Evolutionary conservation across 2,888 invertebrate genomes (phyloP), one percentile per base, ranked within the genome.

Genomic region (Tachystola acroxantha): DNA sequence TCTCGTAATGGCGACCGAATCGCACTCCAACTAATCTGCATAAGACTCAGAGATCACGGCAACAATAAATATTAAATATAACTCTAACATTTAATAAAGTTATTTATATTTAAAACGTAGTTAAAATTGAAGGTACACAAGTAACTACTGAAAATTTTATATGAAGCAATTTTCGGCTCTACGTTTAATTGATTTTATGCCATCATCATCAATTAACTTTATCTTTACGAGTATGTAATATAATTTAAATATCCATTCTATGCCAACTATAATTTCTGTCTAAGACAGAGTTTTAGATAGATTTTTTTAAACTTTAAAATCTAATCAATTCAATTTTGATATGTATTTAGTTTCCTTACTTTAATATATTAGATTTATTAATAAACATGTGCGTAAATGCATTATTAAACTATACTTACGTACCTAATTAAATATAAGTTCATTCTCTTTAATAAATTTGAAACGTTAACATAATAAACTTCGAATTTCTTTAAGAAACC

Each of bases 1-100:
- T 24, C 32, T 24, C 16, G 35, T 42, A 39, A 36, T 29, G 37
- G 45, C 50, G 50, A 51, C 44, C 7, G 32, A 20, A 49, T 48
- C 54, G 40, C 42, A 12, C 32, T 26, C 41, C 38, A 57, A 51
- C 56, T 54, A 57, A 54, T 46, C 34, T 29, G 46, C 57, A 58
- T 60, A 59, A 58, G 57, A 64, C 57, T 43, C 44, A 41, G 34
- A 49, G 33, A 51, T 46, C 57, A 64, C 60, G 57, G 58, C 62
- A 57, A 56, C 29, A 42, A 33, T 45, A 38, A 22, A 26, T n/a
- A 40, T 43, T 41, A 45, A 46, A 19, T 11, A 9, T 29, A 14
- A 36, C 34, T 43, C 30, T 40, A 36, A 32, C 36, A 45, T 30
- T 27, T 34, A 33, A 26, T 32, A 35, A 14, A 13, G 13, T 20